Percentiles rank a stretch among this genome's conserved stretches.
phyloP scores from a whole-genome alignment of 1,140 invertebrate genomes.

The Nilaparvata lugens region DNA sequence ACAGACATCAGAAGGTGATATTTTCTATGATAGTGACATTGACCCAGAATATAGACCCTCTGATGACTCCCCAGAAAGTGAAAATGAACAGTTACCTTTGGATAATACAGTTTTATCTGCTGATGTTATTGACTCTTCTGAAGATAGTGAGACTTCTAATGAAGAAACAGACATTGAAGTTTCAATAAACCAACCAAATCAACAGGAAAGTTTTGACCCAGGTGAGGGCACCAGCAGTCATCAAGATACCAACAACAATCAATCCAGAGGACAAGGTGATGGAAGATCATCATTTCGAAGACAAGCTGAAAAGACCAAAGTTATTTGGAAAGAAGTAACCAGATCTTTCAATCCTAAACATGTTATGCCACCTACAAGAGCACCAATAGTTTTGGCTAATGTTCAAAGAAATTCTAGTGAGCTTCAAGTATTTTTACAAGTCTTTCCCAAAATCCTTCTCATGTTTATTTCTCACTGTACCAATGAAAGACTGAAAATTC shows the following conservation, averaged over 20 bases:
- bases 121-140: no score
- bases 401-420: background rate
- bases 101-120: background rate
- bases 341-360: no score
- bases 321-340: no score
- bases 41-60: background rate
- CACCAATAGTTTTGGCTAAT: background rate
- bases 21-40: background rate
- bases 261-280: background rate
- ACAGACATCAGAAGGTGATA: background rate
- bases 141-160: no score
- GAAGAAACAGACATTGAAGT: no score
- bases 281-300: background rate
- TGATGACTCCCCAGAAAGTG: background rate
- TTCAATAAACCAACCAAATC: no score
- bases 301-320: background rate
- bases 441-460: conserved; percentile 14
- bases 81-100: background rate
- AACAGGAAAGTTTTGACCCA: no score
- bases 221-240: no score
- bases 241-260: background rate
- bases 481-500: no score
- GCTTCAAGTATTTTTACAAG: background rate
- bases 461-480: conserved; percentile 11
- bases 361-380: background rate